Conservation (phyloP, 1,140 invertebrate genomes). For the Sycophila sp. region DNA sequence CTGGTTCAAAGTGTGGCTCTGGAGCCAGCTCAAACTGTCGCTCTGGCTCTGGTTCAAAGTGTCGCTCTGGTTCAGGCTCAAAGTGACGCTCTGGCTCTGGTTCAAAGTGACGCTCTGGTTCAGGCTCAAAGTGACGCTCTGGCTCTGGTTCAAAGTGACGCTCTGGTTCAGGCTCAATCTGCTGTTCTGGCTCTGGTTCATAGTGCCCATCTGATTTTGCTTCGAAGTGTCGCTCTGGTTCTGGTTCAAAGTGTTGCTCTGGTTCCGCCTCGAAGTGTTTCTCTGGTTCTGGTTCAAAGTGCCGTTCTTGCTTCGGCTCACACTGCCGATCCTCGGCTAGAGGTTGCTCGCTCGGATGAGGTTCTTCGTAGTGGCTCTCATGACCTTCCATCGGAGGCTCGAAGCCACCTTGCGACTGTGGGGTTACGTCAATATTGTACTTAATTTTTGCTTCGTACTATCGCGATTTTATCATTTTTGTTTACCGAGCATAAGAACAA, state of each 20-base stretch:
- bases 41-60: not conserved
- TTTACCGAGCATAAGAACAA: too few species aligned
- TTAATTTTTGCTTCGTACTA: too few species aligned
- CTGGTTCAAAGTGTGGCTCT: not conserved
- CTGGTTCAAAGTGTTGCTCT: not conserved
- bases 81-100: not conserved
- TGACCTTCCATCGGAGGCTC: not conserved
- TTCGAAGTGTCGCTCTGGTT: not conserved
- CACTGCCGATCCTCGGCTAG: not conserved
- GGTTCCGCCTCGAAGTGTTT: not conserved
- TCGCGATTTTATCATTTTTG: too few species aligned
- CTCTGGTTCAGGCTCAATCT: not conserved
- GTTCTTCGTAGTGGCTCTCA: not conserved
- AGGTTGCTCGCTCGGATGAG: not conserved
- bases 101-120: not conserved
- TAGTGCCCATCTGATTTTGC: too few species aligned
- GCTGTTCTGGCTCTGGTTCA: not conserved
- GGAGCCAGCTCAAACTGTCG: not conserved
- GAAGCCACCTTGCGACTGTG: slow-evolving; percentile 10
- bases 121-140: not conserved
- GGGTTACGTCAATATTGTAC: slow-evolving; percentile 23
- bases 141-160: not conserved
- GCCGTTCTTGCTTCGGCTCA: not conserved
- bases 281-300: slow-evolving; percentile 23
- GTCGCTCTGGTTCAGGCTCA: slow-evolving; percentile 2